Percentiles rank a stretch among this genome's conserved stretches.
These are phyloP conservation scores for Dermatophagoides farinae DNA, from an alignment of 1,140 invertebrate species.

Conservation along the genomic window DNA sequence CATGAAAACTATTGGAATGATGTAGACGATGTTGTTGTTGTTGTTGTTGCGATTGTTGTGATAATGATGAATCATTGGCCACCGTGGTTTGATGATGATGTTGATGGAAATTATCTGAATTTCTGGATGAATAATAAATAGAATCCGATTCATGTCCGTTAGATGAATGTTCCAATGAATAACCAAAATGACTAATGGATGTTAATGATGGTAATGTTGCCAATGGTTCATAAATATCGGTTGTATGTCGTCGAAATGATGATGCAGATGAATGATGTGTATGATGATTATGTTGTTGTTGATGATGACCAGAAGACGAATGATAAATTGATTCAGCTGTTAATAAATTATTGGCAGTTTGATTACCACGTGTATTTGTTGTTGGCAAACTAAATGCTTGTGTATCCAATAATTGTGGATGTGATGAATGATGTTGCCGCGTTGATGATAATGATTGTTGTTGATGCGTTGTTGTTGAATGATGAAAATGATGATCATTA, in stretches of 20 bases:
- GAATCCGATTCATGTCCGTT: no score
- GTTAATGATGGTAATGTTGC: not conserved
- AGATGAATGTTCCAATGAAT: not conserved
- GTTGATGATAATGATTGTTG: not conserved
- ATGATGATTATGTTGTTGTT: not conserved
- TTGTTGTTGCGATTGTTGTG: no score
- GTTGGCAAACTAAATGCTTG: not conserved
- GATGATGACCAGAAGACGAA: not conserved
- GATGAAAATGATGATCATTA: not conserved
- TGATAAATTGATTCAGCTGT: no score
- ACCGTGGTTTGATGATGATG: no score
- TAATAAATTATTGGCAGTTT: not conserved
- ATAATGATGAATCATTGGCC: no score
- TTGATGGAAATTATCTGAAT: no score
- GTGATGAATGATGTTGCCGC: conserved; percentile 1
- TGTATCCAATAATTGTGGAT: conserved; percentile 3
- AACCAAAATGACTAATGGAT: not conserved
- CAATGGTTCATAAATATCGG: conserved; percentile 2
- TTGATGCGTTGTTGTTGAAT: not conserved
- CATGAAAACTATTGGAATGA: conserved; percentile 5
- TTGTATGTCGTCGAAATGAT: not conserved
- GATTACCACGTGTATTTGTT: not conserved
- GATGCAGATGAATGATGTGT: not conserved
- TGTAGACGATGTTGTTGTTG: not conserved
- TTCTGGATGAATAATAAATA: no score